phyloP scores from a whole-genome alignment of 2,888 invertebrate genomes.

The Drosophila histrio region DNA sequence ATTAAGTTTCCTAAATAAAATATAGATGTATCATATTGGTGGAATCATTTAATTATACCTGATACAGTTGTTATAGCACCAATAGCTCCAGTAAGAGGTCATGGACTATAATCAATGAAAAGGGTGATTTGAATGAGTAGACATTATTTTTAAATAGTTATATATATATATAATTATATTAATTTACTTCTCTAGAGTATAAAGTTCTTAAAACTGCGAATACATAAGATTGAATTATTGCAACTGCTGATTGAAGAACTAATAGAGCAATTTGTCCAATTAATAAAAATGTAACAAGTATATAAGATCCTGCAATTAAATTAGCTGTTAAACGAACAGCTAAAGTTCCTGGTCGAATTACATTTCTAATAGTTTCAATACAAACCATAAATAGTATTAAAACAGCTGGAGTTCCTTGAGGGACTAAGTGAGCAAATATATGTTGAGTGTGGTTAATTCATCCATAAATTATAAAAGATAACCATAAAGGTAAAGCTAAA shows the following conservation, averaged over 20 bases:
- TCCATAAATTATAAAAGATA: constrained; percentile 88
- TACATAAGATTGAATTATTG: constrained; percentile 87
- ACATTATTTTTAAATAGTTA: too few species aligned
- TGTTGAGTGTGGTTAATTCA: constrained; percentile 87
- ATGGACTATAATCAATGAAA: constrained; percentile 88
- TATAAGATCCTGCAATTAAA: constrained; percentile 88
- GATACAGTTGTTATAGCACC: constrained; percentile 86
- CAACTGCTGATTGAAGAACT: constrained; percentile 85
- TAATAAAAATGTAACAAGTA: constrained; percentile 75
- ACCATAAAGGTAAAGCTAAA: constrained; percentile 87
- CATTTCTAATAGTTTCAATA: constrained; percentile 90
- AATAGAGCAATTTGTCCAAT: constrained; percentile 84
- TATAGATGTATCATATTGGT: constrained; percentile 85
- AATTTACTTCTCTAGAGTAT: constrained; percentile 88
- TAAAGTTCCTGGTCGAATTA: constrained; percentile 89
- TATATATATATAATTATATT: too few species aligned
- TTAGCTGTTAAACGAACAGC: constrained; percentile 89
- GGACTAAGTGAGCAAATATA: constrained; percentile 89
- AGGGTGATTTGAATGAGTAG: constrained; percentile 86
- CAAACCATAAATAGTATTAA: constrained; percentile 90
- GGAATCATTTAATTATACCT: constrained; percentile 87
- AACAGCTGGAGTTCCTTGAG: constrained; percentile 87
- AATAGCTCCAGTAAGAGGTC: constrained; percentile 87
- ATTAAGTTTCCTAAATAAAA: constrained; percentile 85
- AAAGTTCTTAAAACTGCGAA: constrained; percentile 87